Evolutionary conservation across 1,140 invertebrate species (phyloP), one percentile per base, ranked within the genome.

Genomic region (Cydia amplana): DNA sequence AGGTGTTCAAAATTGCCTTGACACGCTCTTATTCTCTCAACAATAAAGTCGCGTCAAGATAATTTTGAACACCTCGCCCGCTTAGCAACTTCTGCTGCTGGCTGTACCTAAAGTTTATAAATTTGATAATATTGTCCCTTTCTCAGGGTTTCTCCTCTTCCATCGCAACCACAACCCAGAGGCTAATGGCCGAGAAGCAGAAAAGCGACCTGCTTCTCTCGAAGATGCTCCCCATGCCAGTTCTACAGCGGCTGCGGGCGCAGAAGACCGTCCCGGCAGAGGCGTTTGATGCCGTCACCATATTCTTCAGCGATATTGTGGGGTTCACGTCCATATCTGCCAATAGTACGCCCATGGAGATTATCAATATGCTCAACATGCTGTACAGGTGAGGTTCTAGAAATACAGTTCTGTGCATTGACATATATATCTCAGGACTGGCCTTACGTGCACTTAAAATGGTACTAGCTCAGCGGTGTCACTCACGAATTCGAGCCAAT

Each of bases 241-340:
- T 96, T 1, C 93, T 95, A 0, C 92, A 94, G 49, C 94, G 95
- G 80, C 88, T 96, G 10, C 94, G 95, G 73, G 94, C 95, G 32
- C 95, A 95, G 72, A 85, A 94, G 74, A 94, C 95, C 79, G 95
- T 96, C 1, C 95, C 95, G 2, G 95, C 96, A 2, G 95, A 96
- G 85, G 94, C 94, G 63, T 96, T 95, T 79, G 95, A 96, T 43
- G 93, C 94, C 7, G 96, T 96, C 9, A 96, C 96, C 0, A 95
- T 97, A 74, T 97, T 96, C 92, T 97, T 97, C 88, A 96, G 96
- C 76, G 96, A 97, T 82, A 97, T 97, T 74, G 96, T 97, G 28
- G 96, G 96, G 0, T 97, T 97, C 87, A 97, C 96, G 18, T 95
- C 95, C 83, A 95, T 97, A 79, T 95, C 96, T 2, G 95, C 96